A percentile compares a stretch with the other conserved stretches of the same genome.
Evolutionary conservation across 2,113 vertebrate species (phyloP).

Genomic region (Platanista minor): DNA sequence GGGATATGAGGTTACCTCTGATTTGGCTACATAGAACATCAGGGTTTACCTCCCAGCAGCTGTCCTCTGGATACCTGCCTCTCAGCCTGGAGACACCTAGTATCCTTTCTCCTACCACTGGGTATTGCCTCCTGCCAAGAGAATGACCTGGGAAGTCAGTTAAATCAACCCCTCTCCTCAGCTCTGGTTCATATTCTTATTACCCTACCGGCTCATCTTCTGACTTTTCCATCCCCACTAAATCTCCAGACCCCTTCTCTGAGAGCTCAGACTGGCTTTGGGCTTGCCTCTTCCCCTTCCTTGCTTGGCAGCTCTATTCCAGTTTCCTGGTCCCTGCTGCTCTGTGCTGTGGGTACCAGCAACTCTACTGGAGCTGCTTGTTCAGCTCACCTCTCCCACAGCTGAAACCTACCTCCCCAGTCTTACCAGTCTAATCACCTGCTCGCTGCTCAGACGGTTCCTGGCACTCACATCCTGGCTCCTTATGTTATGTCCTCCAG

Average conservation of each 20-base stretch:
- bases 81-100: background rate
- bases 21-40: background rate
- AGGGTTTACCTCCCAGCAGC: background rate
- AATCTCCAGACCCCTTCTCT: background rate
- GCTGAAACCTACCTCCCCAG: background rate
- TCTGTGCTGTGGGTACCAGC: background rate
- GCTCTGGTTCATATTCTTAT: background rate
- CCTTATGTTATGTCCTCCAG: background rate
- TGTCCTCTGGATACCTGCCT: background rate
- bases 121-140: background rate
- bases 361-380: background rate
- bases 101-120: background rate
- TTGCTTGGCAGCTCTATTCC: background rate
- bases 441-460: background rate
- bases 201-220: background rate
- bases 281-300: background rate
- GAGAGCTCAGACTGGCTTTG: background rate
- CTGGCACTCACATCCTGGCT: background rate
- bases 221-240: background rate
- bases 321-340: background rate
- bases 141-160: background rate
- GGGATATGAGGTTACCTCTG: background rate
- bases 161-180: background rate
- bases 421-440: background rate
- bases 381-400: fast-evolving